Percentiles rank a stretch among this genome's conserved stretches.
Evolutionary conservation across 2,797 vertebrate species (phyloP).

Genomic region (Ptychadena robeensis): DNA sequence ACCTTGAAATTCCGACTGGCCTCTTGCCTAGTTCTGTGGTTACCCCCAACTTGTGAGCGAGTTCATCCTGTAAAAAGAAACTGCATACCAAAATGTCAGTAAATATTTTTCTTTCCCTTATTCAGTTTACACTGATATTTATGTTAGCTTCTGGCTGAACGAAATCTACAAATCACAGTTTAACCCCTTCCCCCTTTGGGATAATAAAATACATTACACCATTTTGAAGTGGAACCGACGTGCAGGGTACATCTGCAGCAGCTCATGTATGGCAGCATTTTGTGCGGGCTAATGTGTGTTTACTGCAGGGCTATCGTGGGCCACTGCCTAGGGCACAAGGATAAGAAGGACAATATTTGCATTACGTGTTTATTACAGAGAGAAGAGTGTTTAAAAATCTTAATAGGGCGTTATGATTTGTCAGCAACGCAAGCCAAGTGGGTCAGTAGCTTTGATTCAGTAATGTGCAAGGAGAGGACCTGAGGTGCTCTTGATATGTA

Average conservation of each 20-base stretch:
- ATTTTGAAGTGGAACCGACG: conserved; percentile 21
- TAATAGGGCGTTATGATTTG: not conserved
- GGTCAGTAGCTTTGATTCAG: too few relatives aligned
- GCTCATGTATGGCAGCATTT: conserved; percentile 1
- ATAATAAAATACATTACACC: conserved; percentile 45
- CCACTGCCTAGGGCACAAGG: not conserved
- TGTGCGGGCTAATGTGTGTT: not conserved
- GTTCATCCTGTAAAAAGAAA: conserved; percentile 58
- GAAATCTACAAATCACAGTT: conserved; percentile 60
- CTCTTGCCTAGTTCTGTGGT: conserved; percentile 55
- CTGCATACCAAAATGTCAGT: conserved; percentile 62
- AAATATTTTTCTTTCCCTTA: conserved; percentile 62
- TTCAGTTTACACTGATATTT: conserved; percentile 60
- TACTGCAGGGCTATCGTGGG: not conserved
- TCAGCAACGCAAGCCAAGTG: too few relatives aligned
- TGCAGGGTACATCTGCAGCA: conserved; percentile 20
- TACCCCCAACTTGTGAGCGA: conserved; percentile 59
- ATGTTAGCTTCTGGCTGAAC: conserved; percentile 59
- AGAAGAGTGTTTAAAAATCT: not conserved
- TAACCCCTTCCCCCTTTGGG: conserved; percentile 50
- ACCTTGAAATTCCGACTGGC: conserved; percentile 60
- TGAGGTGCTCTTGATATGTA: too few relatives aligned
- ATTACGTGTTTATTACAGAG: not conserved
- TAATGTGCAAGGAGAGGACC: too few relatives aligned
- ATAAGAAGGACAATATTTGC: not conserved